Conservation (phyloP, 2,888 invertebrate genomes). For the Drosophila engyochracea region DNA sequence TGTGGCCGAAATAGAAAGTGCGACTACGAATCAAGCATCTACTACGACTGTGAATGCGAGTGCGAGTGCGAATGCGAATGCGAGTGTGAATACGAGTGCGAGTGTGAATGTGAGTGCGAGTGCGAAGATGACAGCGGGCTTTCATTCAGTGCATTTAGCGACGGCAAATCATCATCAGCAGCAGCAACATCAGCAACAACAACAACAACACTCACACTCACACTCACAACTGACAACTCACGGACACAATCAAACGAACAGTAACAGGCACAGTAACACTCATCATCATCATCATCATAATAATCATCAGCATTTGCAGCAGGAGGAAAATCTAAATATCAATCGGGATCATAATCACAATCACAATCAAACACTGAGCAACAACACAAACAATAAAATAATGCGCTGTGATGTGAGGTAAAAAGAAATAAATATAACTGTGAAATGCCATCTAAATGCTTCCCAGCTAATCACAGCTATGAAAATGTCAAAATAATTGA, state of each 20-base stretch:
- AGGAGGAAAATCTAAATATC: constrained; percentile 27
- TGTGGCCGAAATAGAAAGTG: constrained; percentile 68
- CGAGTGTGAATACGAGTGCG: constrained; percentile 16
- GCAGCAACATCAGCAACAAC: neutral
- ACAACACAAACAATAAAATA: constrained; percentile 46
- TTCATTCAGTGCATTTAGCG: constrained; percentile 76
- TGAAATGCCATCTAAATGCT: neutral
- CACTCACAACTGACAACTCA: constrained; percentile 20
- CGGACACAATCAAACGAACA: neutral
- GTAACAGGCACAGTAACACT: constrained; percentile 14
- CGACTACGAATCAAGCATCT: constrained; percentile 20
- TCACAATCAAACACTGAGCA: constrained; percentile 50
- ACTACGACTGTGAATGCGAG: constrained; percentile 32
- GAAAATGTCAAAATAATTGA: neutral
- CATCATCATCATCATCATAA: constrained; percentile 14
- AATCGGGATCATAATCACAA: constrained; percentile 61
- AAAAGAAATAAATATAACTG: neutral
- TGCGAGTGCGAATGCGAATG: too few species aligned
- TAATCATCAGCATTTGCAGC: constrained; percentile 37
- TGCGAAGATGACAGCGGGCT: constrained; percentile 82
- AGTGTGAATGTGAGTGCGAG: constrained; percentile 22
- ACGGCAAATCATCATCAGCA: constrained; percentile 72
- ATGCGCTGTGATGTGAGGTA: constrained; percentile 71
- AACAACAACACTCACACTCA: constrained; percentile 3
- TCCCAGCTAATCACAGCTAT: neutral